Evolutionary conservation across 2,888 invertebrate genomes (phyloP), one percentile per base, ranked within the genome.

Genomic region (Cryptosula pallasiana): DNA sequence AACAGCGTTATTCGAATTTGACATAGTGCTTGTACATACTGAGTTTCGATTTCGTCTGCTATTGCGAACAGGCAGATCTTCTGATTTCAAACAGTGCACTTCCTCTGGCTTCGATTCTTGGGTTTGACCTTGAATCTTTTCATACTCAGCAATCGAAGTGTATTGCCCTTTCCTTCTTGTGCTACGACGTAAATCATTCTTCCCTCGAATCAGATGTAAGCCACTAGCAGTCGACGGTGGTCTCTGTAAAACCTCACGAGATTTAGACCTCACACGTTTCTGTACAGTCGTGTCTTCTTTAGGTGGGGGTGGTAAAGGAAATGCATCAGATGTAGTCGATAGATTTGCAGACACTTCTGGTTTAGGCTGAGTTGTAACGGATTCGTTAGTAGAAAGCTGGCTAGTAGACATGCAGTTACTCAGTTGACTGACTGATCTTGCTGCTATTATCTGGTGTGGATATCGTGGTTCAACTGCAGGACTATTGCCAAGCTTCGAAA

Each of bases 131-230:
- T 63, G 63, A 5, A 63, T 9, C 27, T 63, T 27, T 32, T 63
- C 63, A 32, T 63, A 63, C n/a, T 63, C 63, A 63, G 63, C 63
- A 32, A 63, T 63, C 9, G 63, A 63, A 2, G 3, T 63, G 27
- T 63, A 63, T 32, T 63, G 63, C 13, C 63, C 63, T 32, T 27
- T 63, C n/a, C 63, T 63, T 32, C 63, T 20, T 25, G 63, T 13
- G 27, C 63, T 63, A 3, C 63, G 63, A 13, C 63, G 20, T 3
- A 63, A n/a, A 9, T 63, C 63, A 34, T 63, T 63, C 5, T 55
- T 55, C 20, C 25, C 32, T 63, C 63, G 2, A 13, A 63, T 32
- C n/a, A 63, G 32, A 32, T 63, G 63, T 34, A 63, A n/a, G 9
- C 63, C 63, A 34, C 32, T 63, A n/a, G 29, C 27, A 32, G 27